phyloP scores from a whole-genome alignment of 2,113 vertebrate genomes.

The Ageneiosus marmoratus region DNA sequence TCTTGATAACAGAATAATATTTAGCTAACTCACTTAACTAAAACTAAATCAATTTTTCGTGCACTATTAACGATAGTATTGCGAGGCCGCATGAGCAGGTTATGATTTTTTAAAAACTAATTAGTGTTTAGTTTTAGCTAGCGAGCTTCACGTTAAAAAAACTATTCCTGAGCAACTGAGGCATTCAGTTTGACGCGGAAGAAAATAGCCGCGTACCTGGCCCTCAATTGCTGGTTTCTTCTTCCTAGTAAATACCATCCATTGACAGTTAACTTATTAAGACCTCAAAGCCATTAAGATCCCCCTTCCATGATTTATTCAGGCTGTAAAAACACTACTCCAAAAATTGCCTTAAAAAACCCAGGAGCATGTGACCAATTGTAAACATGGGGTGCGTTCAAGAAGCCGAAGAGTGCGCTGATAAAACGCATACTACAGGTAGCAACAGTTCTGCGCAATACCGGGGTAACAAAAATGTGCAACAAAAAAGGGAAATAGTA shows the following conservation, averaged over 20 bases:
- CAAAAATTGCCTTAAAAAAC: conserved; percentile 3
- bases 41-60: neutral
- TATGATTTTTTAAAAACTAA: neutral
- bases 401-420: neutral
- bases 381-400: conserved; percentile 24
- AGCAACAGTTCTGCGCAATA: neutral
- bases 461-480: no score
- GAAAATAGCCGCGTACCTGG: neutral
- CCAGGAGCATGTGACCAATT: conserved; percentile 28
- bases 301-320: neutral
- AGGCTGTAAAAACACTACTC: neutral
- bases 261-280: neutral
- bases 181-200: neutral
- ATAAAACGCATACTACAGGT: neutral
- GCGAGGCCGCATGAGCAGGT: neutral
- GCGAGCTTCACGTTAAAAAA: neutral
- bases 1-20: neutral
- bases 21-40: neutral
- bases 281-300: neutral
- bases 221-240: neutral
- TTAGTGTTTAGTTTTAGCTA: neutral
- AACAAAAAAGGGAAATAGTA: neutral
- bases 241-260: neutral
- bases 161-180: neutral
- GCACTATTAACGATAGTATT: no score